Evolutionary conservation across 2,797 vertebrate genomes (phyloP).

Genomic region (Clarias platycephalus): DNA sequence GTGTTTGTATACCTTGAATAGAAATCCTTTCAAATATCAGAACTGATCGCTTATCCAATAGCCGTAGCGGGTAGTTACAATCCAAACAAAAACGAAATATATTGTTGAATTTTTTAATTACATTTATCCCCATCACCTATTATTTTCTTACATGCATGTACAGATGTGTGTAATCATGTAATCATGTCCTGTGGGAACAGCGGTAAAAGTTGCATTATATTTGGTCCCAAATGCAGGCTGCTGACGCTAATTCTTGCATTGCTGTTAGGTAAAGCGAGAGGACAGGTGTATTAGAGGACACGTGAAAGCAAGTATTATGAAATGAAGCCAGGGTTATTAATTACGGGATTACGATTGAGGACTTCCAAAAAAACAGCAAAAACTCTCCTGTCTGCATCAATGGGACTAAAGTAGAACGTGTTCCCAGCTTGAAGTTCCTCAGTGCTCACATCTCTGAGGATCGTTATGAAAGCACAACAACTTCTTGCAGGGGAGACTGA

Average conservation of each 20-base stretch:
- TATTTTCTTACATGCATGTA: background rate
- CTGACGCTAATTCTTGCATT: conserved; percentile 8
- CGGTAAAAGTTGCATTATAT: conserved; percentile 18
- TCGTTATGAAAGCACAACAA: too few species aligned
- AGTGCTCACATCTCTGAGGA: too few species aligned
- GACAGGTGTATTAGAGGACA: background rate
- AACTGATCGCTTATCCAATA: background rate
- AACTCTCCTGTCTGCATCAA: too few species aligned
- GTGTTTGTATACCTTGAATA: background rate
- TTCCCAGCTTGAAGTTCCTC: too few species aligned
- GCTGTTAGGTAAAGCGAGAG: background rate
- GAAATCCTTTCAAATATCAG: background rate
- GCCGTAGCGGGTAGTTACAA: background rate
- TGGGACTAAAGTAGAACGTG: too few species aligned
- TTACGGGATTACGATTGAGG: too few species aligned
- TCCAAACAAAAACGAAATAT: background rate
- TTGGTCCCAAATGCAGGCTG: background rate
- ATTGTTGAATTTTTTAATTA: background rate
- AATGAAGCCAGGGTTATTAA: background rate
- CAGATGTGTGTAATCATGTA: background rate
- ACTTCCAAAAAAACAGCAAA: too few species aligned
- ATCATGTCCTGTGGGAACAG: background rate
- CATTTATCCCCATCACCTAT: background rate
- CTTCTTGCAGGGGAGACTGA: too few species aligned
- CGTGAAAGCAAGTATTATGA: background rate